These are phyloP conservation scores for Micoletzkya japonica DNA, from an alignment of 2,888 invertebrate species.

Conservation along the genomic window DNA sequence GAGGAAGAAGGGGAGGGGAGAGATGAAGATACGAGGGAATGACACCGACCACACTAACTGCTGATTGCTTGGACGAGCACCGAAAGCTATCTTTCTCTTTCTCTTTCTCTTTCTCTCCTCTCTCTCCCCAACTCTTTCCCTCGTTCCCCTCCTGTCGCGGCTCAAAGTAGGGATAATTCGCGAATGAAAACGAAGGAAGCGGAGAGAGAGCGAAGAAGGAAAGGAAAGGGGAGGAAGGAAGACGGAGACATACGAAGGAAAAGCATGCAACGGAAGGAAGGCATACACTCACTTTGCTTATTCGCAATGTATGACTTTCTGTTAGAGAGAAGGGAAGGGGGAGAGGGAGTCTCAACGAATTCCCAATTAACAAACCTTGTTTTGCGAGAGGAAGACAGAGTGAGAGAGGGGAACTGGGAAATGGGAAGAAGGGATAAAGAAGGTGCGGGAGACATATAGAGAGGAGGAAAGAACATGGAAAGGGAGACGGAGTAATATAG, in stretches of 20 bases:
- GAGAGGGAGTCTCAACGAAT: background rate
- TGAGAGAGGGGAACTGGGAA: no score
- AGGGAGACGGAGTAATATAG: background rate
- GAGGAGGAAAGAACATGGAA: background rate
- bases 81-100: no score
- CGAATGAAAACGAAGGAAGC: slow-evolving; percentile 22
- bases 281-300: background rate
- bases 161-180: slow-evolving; percentile 6
- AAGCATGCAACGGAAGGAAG: background rate
- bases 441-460: background rate
- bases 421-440: background rate
- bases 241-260: background rate
- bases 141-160: no score
- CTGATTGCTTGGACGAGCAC: no score
- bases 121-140: no score
- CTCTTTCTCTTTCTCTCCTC: no score
- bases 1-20: no score
- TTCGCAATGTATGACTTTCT: background rate
- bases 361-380: no score
- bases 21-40: no score
- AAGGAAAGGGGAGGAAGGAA: slow-evolving; percentile 13
- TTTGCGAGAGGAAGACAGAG: no score
- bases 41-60: no score
- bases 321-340: background rate
- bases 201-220: slow-evolving; percentile 24